A percentile compares a stretch with the other conserved stretches of the same genome.
Evolutionary conservation across 2,797 vertebrate genomes (phyloP).

Genomic region (Sciurus vulgaris): DNA sequence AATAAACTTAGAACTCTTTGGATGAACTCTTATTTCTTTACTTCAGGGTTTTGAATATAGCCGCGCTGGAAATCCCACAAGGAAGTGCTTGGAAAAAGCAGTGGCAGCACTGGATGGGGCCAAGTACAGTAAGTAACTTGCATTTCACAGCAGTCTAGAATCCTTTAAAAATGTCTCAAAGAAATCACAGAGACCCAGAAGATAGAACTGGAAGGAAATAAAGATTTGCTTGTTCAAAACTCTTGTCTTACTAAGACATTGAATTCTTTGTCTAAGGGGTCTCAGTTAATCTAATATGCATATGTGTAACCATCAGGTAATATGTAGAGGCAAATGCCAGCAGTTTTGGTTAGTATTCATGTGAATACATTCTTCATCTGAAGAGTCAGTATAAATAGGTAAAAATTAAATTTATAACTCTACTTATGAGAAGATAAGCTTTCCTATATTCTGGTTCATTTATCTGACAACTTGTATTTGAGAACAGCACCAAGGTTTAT

Average conservation of each 20-base stretch:
- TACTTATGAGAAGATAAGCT: background rate
- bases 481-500: background rate
- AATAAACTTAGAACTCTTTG: background rate
- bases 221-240: background rate
- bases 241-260: background rate
- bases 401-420: constrained; percentile 38
- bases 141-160: background rate
- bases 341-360: background rate
- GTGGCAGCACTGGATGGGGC: constrained; percentile 95
- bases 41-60: constrained; percentile 95
- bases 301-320: background rate
- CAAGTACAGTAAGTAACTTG: constrained; percentile 92
- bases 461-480: background rate
- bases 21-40: background rate
- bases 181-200: background rate
- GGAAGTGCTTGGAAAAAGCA: constrained; percentile 94
- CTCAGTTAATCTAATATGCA: background rate
- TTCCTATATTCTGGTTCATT: background rate
- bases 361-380: background rate
- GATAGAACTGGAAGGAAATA: background rate
- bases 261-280: background rate
- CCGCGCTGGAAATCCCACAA: constrained; percentile 96
- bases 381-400: background rate
- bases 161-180: background rate
- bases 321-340: background rate